A percentile compares a stretch with the other conserved stretches of the same genome.
These are phyloP conservation scores for Eutolmus rufibarbis DNA, from an alignment of 2,888 invertebrate genomes.

Conservation along the genomic window DNA sequence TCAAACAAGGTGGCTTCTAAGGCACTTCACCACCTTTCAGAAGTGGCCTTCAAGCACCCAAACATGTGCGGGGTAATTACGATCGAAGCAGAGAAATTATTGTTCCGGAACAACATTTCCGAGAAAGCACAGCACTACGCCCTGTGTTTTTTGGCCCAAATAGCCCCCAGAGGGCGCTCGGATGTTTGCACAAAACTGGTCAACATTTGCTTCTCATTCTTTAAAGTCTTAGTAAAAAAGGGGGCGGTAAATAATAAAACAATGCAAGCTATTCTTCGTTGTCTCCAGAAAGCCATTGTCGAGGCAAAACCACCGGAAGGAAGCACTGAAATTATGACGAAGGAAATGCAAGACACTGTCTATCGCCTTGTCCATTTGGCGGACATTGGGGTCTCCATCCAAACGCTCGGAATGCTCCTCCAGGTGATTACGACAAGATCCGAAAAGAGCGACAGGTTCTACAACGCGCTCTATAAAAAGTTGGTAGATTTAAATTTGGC, in stretches of 20 bases:
- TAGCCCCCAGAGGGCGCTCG: conserved; percentile 73
- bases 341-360: conserved; percentile 69
- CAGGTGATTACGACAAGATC: conserved; percentile 57
- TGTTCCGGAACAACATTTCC: conserved; percentile 88
- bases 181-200: conserved; percentile 87
- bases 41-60: conserved; percentile 83
- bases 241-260: conserved; percentile 84
- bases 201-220: conserved; percentile 92
- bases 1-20: conserved; percentile 81
- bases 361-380: conserved; percentile 83
- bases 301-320: conserved; percentile 57
- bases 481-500: conserved; percentile 77
- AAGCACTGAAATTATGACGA: conserved; percentile 56
- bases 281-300: conserved; percentile 76
- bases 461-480: conserved; percentile 88
- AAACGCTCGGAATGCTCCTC: conserved; percentile 61
- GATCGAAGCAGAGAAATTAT: conserved; percentile 85
- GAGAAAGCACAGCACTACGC: conserved; percentile 91
- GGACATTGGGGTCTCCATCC: conserved; percentile 73
- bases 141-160: conserved; percentile 89
- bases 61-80: conserved; percentile 91
- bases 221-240: conserved; percentile 85
- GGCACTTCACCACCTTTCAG: conserved; percentile 83
- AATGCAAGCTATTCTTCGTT: conserved; percentile 82
- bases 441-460: conserved; percentile 68